These are phyloP conservation scores for Paracyclopina nana DNA, from an alignment of 1,140 invertebrate species.

Conservation along the genomic window DNA sequence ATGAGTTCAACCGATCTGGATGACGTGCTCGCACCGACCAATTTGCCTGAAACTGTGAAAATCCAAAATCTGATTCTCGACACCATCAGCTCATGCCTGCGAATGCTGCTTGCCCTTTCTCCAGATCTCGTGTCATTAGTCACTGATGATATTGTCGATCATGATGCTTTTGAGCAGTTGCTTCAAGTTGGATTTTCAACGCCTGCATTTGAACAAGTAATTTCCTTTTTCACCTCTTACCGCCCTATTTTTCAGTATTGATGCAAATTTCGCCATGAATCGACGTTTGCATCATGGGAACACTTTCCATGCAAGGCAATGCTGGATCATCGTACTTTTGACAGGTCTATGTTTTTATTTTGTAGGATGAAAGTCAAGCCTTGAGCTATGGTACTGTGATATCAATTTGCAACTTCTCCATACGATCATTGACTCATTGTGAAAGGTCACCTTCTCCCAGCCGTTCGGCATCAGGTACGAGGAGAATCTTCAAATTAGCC, in stretches of 20 bases:
- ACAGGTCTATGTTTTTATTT: no score
- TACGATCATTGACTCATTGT: background rate
- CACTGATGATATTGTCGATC: background rate
- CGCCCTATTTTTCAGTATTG: no score
- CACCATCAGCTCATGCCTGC: background rate
- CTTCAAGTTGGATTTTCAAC: constrained; percentile 1
- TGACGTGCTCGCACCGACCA: no score
- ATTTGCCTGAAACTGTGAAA: background rate
- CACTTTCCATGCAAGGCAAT: no score
- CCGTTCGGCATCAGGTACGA: background rate
- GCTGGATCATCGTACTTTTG: no score
- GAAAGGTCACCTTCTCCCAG: constrained; percentile 8
- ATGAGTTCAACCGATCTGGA: constrained; percentile 4
- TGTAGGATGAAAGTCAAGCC: no score
- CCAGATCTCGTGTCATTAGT: constrained; percentile 6
- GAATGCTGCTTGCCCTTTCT: constrained; percentile 3
- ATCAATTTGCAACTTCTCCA: constrained; percentile 4
- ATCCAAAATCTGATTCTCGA: constrained; percentile 8
- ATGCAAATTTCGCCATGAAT: no score
- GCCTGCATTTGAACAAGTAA: constrained; percentile 8
- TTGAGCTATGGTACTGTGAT: constrained; percentile 6
- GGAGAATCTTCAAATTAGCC: background rate
- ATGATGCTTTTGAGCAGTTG: background rate
- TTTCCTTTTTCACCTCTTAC: no score
- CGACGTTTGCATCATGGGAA: no score